A percentile compares a stretch with the other conserved stretches of the same genome.
These are phyloP conservation scores for Lordiphosa fenestrarum DNA, from an alignment of 2,888 invertebrate species.

Conservation along the genomic window DNA sequence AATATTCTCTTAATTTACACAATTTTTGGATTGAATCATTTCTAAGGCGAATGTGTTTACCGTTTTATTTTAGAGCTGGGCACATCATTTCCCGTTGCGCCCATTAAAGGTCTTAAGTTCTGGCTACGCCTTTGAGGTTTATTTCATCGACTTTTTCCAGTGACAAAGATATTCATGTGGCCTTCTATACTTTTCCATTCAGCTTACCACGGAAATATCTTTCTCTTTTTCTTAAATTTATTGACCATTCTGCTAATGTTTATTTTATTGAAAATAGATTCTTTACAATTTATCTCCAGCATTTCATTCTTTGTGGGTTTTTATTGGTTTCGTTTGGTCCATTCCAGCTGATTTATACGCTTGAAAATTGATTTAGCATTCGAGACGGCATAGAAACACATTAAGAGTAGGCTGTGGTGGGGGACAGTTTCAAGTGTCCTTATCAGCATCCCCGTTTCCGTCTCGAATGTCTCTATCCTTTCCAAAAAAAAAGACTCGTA, in stretches of 20 bases:
- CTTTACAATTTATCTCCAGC: conserved; percentile 44
- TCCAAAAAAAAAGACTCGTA: conserved; percentile 38
- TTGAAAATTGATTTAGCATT: conserved; percentile 57
- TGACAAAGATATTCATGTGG: no score
- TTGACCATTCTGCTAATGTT: conserved; percentile 34
- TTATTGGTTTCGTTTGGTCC: conserved; percentile 38
- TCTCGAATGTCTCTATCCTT: conserved; percentile 2
- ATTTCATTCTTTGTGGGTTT: conserved; percentile 13
- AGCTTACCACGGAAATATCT: no score
- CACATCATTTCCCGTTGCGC: no score
- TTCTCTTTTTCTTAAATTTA: conserved; percentile 24
- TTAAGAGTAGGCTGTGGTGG: conserved; percentile 21
- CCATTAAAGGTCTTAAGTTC: no score
- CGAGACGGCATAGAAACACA: conserved; percentile 25
- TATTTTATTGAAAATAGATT: conserved; percentile 58
- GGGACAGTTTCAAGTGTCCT: conserved; percentile 34
- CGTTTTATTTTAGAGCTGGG: no score
- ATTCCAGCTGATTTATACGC: conserved; percentile 49
- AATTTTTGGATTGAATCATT: no score
- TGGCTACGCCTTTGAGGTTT: no score
- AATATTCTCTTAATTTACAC: no score
- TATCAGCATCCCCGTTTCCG: conserved; percentile 28
- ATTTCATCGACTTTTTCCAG: no score
- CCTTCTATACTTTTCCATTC: conserved; percentile 9
- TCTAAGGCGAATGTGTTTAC: no score